Evolutionary conservation across 2,888 invertebrate species (phyloP).

Genomic region (Sinodicranocentrus sp.): DNA sequence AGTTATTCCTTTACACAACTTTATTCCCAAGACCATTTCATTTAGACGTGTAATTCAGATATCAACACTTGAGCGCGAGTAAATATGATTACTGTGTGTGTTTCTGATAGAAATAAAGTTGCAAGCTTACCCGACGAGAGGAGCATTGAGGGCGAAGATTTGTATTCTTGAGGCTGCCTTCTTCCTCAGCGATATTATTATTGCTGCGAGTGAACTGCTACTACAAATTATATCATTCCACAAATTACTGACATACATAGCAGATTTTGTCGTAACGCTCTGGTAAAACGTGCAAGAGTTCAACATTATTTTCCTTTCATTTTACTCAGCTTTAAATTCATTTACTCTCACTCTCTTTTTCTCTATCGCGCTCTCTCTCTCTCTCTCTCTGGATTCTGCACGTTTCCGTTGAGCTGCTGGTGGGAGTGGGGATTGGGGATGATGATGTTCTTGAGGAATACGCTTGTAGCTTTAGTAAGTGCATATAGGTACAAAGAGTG

Average conservation of each 20-base stretch:
- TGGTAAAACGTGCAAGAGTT: not conserved
- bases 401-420: no score
- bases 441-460: no score
- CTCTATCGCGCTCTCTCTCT: no score
- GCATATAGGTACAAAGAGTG: no score
- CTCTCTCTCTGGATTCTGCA: no score
- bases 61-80: slow-evolving; percentile 2
- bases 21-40: slow-evolving; percentile 12
- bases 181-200: no score
- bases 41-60: slow-evolving; percentile 17
- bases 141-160: no score
- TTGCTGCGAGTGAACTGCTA: not conserved
- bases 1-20: not conserved
- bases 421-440: no score
- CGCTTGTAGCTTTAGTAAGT: no score
- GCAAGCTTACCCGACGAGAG: no score
- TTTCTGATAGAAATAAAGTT: slow-evolving; percentile 8
- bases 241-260: slow-evolving; percentile 28
- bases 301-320: slow-evolving; percentile 2
- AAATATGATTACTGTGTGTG: slow-evolving; percentile 15
- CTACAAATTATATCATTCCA: slow-evolving; percentile 25
- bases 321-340: slow-evolving; percentile 17
- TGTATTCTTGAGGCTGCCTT: no score
- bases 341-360: not conserved
- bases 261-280: slow-evolving; percentile 2